Conservation (phyloP, 2,888 invertebrate species). For the Caenorhabditis panamensis region DNA sequence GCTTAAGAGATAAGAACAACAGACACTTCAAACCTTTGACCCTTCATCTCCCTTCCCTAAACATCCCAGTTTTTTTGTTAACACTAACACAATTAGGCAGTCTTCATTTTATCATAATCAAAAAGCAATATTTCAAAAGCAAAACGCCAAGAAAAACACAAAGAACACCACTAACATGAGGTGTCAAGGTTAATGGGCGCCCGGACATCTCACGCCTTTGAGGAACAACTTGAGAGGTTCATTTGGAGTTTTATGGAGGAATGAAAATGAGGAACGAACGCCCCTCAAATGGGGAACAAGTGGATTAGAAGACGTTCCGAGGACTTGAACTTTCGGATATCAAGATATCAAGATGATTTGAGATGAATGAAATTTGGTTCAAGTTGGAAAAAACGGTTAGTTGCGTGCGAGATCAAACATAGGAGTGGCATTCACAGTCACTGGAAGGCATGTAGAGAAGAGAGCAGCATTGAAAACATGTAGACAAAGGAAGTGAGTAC, state of each 20-base stretch:
- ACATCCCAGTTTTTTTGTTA: conserved; percentile 21
- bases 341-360: too few species aligned
- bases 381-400: too few species aligned
- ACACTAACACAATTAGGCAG: conserved; percentile 5
- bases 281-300: not conserved
- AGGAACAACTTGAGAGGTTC: conserved; percentile 25
- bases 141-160: not conserved
- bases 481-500: too few species aligned
- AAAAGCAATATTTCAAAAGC: not conserved
- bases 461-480: too few species aligned
- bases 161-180: conserved; percentile 25
- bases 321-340: too few species aligned
- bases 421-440: not conserved
- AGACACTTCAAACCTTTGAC: conserved; percentile 46
- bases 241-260: conserved; percentile 36
- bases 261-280: not conserved
- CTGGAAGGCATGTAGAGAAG: not conserved
- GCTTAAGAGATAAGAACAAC: conserved; percentile 44
- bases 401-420: too few species aligned
- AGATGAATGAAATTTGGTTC: too few species aligned
- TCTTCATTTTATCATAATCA: not conserved
- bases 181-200: conserved; percentile 56
- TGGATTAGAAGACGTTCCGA: not conserved
- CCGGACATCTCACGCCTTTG: conserved; percentile 25
- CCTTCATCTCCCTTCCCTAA: not conserved